Evolutionary conservation across 2,113 vertebrate species (phyloP).

Genomic region (Toxotes jaculatrix): DNA sequence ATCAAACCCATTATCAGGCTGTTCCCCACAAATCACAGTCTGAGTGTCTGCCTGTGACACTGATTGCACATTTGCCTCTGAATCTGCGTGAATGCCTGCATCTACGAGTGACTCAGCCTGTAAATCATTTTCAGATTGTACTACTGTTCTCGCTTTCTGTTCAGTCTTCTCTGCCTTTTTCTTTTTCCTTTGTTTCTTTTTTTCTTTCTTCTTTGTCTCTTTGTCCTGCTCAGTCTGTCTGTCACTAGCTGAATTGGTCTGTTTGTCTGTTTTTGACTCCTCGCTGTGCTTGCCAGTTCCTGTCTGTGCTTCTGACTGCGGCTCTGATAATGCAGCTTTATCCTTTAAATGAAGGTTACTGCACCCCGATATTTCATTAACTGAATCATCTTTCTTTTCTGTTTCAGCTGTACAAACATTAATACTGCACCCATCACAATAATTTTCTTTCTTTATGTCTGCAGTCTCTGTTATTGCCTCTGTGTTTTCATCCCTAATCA

Average conservation of each 20-base stretch:
- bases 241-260: conserved; percentile 8
- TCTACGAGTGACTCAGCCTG: conserved; percentile 18
- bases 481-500: conserved; percentile 2
- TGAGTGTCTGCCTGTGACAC: conserved; percentile 30
- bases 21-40: conserved; percentile 48
- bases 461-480: conserved; percentile 18
- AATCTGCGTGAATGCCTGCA: conserved; percentile 26
- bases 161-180: conserved; percentile 52
- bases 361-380: background rate
- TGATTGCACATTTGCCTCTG: conserved; percentile 21
- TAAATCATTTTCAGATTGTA: conserved; percentile 37
- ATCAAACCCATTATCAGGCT: conserved; percentile 60
- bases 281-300: conserved; percentile 7
- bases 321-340: conserved; percentile 13
- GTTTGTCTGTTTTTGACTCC: conserved; percentile 33
- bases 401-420: conserved; percentile 6
- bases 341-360: conserved; percentile 19
- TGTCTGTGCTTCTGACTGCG: conserved; percentile 10
- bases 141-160: background rate
- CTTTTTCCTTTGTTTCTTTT: conserved; percentile 69
- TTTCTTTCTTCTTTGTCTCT: conserved; percentile 58
- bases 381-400: conserved; percentile 17
- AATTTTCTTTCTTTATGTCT: conserved; percentile 39
- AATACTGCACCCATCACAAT: conserved; percentile 18
- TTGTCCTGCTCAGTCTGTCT: conserved; percentile 34